Conservation (phyloP, 2,888 invertebrate genomes). For the Macrosiphum euphorbiae region DNA sequence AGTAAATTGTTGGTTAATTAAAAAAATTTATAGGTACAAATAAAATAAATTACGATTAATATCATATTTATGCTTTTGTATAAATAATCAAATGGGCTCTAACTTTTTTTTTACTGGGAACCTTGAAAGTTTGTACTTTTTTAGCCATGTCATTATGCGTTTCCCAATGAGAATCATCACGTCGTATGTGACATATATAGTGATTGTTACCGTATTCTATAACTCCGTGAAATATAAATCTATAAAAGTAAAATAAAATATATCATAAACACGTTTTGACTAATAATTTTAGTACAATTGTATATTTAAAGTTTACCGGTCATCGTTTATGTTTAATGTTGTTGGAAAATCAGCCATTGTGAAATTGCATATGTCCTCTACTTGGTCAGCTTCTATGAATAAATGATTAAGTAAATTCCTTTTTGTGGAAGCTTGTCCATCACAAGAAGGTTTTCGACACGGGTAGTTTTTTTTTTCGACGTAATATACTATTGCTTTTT, state of each 20-base stretch:
- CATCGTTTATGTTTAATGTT: neutral
- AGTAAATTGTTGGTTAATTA: no score
- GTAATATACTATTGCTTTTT: neutral
- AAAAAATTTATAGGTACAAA: no score
- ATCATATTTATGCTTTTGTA: neutral
- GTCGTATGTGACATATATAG: neutral
- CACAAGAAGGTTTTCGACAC: no score
- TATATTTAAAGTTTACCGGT: neutral
- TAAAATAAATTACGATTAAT: no score
- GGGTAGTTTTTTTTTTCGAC: neutral
- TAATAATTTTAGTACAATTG: neutral
- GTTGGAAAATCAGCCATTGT: neutral
- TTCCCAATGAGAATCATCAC: neutral
- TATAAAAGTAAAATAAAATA: neutral
- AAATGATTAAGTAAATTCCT: no score
- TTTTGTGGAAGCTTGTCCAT: no score
- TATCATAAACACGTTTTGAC: no score
- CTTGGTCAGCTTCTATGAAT: no score
- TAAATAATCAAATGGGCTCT: neutral
- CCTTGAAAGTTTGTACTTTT: neutral
- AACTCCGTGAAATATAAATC: slow-evolving; percentile 14
- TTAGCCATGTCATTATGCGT: neutral
- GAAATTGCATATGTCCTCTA: no score
- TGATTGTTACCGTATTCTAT: neutral
- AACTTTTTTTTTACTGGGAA: neutral